Evolutionary conservation across 1,140 invertebrate species (phyloP), one percentile per base, ranked within the genome.

Genomic region (Drosophila grimshawi): DNA sequence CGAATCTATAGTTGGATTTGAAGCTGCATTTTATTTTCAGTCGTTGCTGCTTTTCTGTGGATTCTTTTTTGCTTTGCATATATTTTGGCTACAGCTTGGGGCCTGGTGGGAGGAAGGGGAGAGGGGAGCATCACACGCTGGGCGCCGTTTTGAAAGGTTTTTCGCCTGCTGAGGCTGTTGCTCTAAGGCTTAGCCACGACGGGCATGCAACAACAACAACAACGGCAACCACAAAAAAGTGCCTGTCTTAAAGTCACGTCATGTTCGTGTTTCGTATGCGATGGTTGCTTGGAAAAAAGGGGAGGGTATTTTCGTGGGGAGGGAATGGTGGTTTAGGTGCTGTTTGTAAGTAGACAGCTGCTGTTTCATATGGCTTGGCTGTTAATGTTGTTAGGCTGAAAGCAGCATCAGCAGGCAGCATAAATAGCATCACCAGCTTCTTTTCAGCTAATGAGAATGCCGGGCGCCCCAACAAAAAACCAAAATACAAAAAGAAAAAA

Each of bases 361-460:
- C 76, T 79, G 71, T 71, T 53, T 43, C 77, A 63, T 64, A 77
- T 68, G 66, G 76, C 70, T 68, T 65, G 61, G 51, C 72, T 86
- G 83, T 88, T 88, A 86, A 86, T 86, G 80, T 88, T 86, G 83
- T 86, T 86, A 88, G 71, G 71, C 82, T 72, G 65, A 63, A 66
- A 62, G 55, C 74, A 46, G 41, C 71, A 73, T 55, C 48, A 49
- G 32, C 32, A 55, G 33, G 60, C 61, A 63, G n/a, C 76, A 62
- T 59, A 67, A 71, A 71, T 65, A 81, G 70, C 81, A 86, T 76
- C 78, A 81, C 63, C 81, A 86, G 80, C 83, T 88, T 86, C 83
- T 82, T 86, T 86, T 82, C 76, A 82, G 82, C 82, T 86, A 86
- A 86, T 86, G 82, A 86, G 82, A 88, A 86, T 78, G 52, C 41